phyloP scores from a whole-genome alignment of 2,888 invertebrate species.

The Drosophila aldrichi region DNA sequence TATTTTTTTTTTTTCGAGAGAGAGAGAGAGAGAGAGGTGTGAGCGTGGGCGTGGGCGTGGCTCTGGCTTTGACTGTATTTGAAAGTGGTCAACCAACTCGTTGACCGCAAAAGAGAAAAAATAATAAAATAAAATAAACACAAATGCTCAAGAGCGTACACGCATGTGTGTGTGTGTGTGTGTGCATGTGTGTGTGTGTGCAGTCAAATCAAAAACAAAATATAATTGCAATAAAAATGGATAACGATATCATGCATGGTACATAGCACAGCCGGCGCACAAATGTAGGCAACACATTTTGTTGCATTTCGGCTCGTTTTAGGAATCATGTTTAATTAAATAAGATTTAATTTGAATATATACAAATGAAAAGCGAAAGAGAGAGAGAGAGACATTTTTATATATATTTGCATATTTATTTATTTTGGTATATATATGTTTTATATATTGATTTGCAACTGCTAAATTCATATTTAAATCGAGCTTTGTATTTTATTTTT shows the following conservation, averaged over 20 bases:
- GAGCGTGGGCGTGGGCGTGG: conserved; percentile 25
- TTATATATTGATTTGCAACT: not conserved
- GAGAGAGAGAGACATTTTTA: too few relatives aligned
- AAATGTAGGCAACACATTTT: conserved; percentile 73
- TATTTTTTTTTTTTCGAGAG: not conserved
- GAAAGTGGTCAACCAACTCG: conserved; percentile 84
- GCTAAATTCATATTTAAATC: conserved; percentile 36
- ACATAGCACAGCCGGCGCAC: conserved; percentile 54
- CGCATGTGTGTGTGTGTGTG: conserved; percentile 4
- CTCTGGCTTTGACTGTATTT: conserved; percentile 65
- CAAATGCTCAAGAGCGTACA: conserved; percentile 47
- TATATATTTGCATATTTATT: not conserved
- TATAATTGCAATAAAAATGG: conserved; percentile 55
- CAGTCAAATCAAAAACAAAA: conserved; percentile 79
- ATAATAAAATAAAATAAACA: conserved; percentile 71
- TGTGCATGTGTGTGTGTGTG: conserved; percentile 24
- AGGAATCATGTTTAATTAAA: conserved; percentile 68
- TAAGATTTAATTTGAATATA: conserved; percentile 55
- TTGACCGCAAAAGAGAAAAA: conserved; percentile 81
- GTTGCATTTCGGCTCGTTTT: conserved; percentile 33
- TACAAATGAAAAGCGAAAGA: not conserved
- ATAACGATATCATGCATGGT: conserved; percentile 24
- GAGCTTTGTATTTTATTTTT: not conserved
- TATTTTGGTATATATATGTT: conserved; percentile 15
- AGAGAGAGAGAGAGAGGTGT: not conserved